Evolutionary conservation across 92 coral and sea anemone species (phyloP), one percentile per base, ranked within the genome.

Genomic region (Hydrozoanthus gracilis): DNA sequence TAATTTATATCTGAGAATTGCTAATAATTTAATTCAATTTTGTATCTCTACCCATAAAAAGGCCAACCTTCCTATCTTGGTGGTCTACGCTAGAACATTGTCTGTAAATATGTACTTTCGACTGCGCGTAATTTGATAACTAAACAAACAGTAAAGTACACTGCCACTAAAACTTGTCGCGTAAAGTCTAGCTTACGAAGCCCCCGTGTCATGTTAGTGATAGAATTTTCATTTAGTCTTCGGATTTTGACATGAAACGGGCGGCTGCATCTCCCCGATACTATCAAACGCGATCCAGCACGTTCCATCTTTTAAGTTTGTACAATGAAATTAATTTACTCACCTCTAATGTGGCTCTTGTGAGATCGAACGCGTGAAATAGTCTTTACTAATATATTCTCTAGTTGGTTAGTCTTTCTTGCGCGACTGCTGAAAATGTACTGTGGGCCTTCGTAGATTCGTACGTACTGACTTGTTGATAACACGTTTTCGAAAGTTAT

Each of bases 101-200:
- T 91, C 87, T 84, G 94, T 80, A 91, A 91, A 91, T 91, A 91
- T 91, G 94, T 91, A 91, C 94, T 91, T 88, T 91, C 83, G 76
- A 85, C 71, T 67, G 82, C 83, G 77, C 88, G 79, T 88, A 88
- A 76, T 89, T 91, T 89, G 94, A 91, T 88, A 80, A 86, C 94
- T 84, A 89, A 90, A 89, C 89, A 91, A 91, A 89, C 90, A 85
- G 75, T 47, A 51, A 73, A 78, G 83, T 45, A 50, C 71, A 88
- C 35, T 46, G 82, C 44, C 73, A 27, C 73, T 20, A 8, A 35
- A 68, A 20, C 73, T 68, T 35, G 64, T 11, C 64, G 39, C 73
- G 16, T 48, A 51, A 47, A 49, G 61, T 64, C 3, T 45, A 16
- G 11, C 9, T 54, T 64, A 9, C 45, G 50, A 4, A 10, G 6